Conservation (phyloP, 2,888 invertebrate species). For the Cephus sareptanus region DNA sequence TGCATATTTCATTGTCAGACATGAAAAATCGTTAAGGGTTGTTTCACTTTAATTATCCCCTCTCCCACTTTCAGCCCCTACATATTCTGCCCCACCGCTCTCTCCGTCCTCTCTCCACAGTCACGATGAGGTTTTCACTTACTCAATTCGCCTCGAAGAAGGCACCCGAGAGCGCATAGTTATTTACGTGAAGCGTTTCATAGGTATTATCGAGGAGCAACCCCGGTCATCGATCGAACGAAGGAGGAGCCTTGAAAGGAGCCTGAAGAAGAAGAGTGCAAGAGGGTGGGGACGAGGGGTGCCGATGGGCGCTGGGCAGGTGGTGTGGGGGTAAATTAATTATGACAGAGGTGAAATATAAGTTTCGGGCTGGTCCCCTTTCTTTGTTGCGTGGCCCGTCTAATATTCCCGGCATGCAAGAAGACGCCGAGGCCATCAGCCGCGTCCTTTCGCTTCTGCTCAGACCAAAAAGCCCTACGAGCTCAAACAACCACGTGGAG, state of each 20-base stretch:
- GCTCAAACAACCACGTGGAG: background rate
- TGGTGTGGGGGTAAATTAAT: background rate
- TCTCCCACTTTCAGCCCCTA: no score
- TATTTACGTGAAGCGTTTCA: background rate
- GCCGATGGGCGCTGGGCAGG: background rate
- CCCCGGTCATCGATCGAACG: background rate
- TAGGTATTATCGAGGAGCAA: background rate
- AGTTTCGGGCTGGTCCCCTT: background rate
- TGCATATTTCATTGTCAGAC: no score
- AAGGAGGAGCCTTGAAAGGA: background rate
- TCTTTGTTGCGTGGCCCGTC: constrained; percentile 18
- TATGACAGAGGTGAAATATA: constrained; percentile 4
- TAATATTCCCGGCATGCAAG: constrained; percentile 21
- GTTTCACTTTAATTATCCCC: no score
- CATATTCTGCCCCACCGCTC: no score
- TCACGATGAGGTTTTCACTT: constrained; percentile 13
- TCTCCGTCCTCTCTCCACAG: background rate
- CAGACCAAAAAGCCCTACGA: background rate
- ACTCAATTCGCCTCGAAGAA: constrained; percentile 11
- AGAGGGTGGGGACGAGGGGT: no score
- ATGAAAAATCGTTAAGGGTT: no score
- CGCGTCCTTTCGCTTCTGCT: background rate
- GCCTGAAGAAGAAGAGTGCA: no score
- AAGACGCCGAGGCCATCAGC: background rate
- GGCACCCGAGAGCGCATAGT: no score